Conservation (phyloP, 2,113 vertebrate species). For the Nipponia nippon region DNA sequence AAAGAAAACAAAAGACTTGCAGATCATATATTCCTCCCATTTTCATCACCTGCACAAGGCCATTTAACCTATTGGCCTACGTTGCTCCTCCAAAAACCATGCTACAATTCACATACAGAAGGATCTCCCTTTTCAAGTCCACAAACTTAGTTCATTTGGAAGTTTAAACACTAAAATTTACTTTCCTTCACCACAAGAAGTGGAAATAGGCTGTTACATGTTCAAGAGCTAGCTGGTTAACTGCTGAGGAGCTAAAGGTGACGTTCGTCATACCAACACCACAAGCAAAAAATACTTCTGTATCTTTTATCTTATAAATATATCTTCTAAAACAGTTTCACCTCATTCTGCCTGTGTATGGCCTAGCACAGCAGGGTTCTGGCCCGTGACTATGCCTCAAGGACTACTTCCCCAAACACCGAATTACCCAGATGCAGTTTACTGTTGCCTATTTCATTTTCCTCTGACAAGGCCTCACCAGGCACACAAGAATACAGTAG, state of each 20-base stretch:
- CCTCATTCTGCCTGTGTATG: neutral
- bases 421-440: neutral
- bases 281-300: neutral
- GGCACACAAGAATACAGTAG: neutral
- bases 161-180: neutral
- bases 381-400: neutral
- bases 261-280: neutral
- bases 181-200: neutral
- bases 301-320: neutral
- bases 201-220: neutral
- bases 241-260: neutral
- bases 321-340: neutral
- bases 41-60: neutral
- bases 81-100: neutral
- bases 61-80: neutral
- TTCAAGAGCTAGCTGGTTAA: neutral
- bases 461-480: neutral
- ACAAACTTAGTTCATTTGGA: neutral
- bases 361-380: neutral
- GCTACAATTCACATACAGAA: neutral
- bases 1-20: neutral
- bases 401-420: neutral
- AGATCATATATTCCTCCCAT: fast-evolving
- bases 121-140: neutral
- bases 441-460: neutral